Base-by-base conservation (phyloP, 2,888 invertebrate species). In the Malthinus seriepunctatus region DNA sequence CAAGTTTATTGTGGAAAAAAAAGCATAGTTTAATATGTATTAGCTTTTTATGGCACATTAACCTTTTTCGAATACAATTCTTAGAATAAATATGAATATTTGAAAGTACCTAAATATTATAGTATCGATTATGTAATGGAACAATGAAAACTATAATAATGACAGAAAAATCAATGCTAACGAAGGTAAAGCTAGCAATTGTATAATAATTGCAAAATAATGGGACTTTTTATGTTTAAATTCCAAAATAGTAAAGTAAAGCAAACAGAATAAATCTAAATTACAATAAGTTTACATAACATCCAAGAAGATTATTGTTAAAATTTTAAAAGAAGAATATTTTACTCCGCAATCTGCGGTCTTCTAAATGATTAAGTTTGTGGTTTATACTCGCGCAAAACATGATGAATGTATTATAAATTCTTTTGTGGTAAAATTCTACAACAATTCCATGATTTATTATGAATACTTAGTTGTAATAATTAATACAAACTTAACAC, bases 71-170 rank as follows among this genome's bases (percentile, higher is more conserved):
- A 42, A 42, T 42, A 14, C 31, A 15, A 45, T 58, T 58, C 58
- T 39, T 9, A 23, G 60, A 59, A 60, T 47, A 31, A 15, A 42
- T 55, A 60, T 59, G 54, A 59, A 59, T 60, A 55, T 60, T 50
- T 60, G 23, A 23, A 23, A 23, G 23, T 23, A 23, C 23, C 23
- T 23, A 23, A 23, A 23, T 60, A 60, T 60, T 45, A 48, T 37
- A 31, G 44, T 49, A 60, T 55, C 42, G 60, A 55, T 60, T 60
- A 56, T 56, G 51, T 44, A 53, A 59, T 50, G 58, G 51, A 42
- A 42, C 5, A 23, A 23, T 23, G 5, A 23, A 23, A 23, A 23
- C 23, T 23, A 23, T 23, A 23, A 23, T 23, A 23, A 23, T 23
- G 23, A 23, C 5, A 23, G 23, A 23, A 23, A 23, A 23, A 5